Percentiles rank a stretch among this genome's conserved stretches.
phyloP scores from a whole-genome alignment of 2,797 vertebrate genomes.

The Malurus leucopterus region DNA sequence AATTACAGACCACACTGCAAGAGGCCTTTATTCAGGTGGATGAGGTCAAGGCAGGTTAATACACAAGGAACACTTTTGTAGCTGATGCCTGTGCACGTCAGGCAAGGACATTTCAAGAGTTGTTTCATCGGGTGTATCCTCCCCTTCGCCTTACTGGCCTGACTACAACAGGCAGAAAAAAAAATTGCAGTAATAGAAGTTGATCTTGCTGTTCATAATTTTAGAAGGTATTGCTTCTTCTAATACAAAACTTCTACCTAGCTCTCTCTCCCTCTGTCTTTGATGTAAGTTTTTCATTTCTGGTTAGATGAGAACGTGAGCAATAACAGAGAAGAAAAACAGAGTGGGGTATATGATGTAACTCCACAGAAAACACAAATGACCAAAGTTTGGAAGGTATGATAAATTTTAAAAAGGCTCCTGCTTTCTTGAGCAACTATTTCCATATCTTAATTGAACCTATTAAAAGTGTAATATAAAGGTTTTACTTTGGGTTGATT shows the following conservation, averaged over 20 bases:
- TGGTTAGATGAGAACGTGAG: not conserved
- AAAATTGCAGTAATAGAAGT: not conserved
- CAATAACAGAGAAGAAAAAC: not conserved
- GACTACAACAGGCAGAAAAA: not conserved
- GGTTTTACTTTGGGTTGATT: not conserved
- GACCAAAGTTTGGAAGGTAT: not conserved
- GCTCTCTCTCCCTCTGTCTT: not conserved
- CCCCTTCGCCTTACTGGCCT: not conserved
- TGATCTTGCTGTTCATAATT: not conserved
- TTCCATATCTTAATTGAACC: not conserved
- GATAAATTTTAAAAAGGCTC: not conserved
- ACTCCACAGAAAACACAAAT: not conserved
- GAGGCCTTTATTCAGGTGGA: conserved; percentile 6
- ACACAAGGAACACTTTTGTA: not conserved
- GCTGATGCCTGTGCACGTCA: not conserved
- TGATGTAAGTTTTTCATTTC: not conserved
- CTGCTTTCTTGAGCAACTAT: not conserved
- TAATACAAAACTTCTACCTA: not conserved
- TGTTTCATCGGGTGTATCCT: not conserved
- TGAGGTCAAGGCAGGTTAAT: conserved; percentile 13
- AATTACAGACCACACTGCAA: conserved; percentile 7
- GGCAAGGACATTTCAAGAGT: not conserved
- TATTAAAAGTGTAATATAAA: not conserved
- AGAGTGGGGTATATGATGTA: not conserved
- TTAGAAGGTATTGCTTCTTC: not conserved